These are phyloP conservation scores for Drosophila cardini DNA, from an alignment of 1,140 invertebrate species.

Conservation along the genomic window DNA sequence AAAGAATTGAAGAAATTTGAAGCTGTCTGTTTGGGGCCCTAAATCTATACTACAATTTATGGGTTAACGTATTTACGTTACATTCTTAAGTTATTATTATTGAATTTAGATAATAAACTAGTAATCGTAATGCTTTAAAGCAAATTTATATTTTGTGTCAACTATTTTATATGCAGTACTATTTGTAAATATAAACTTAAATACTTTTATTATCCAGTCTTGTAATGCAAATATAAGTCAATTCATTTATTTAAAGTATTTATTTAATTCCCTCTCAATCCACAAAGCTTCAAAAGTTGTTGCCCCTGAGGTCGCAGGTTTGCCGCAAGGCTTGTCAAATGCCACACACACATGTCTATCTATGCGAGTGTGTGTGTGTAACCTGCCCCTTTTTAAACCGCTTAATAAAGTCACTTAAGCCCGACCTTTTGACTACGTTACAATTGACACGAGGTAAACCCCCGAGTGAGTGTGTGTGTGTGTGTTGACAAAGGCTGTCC, in stretches of 20 bases:
- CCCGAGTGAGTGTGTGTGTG: conserved; percentile 38
- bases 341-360: conserved; percentile 33
- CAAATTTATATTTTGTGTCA: too few relatives aligned
- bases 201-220: conserved; percentile 1
- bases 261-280: conserved; percentile 55
- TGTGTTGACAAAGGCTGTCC: conserved; percentile 74
- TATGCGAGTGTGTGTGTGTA: conserved; percentile 30
- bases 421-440: conserved; percentile 79
- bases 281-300: conserved; percentile 30
- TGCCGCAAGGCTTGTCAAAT: conserved; percentile 42
- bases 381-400: conserved; percentile 80
- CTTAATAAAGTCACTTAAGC: conserved; percentile 84
- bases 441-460: conserved; percentile 74
- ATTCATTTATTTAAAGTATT: conserved; percentile 42
- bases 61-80: too few relatives aligned
- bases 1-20: background rate
- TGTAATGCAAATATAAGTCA: background rate
- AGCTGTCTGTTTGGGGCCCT: too few relatives aligned
- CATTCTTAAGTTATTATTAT: too few relatives aligned
- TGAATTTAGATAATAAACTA: too few relatives aligned
- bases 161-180: too few relatives aligned
- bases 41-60: too few relatives aligned
- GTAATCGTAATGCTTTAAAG: too few relatives aligned
- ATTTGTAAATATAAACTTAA: too few relatives aligned
- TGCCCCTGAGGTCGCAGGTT: conserved; percentile 21